Conservation (phyloP, 2,888 invertebrate genomes). For the Phalera bucephala region DNA sequence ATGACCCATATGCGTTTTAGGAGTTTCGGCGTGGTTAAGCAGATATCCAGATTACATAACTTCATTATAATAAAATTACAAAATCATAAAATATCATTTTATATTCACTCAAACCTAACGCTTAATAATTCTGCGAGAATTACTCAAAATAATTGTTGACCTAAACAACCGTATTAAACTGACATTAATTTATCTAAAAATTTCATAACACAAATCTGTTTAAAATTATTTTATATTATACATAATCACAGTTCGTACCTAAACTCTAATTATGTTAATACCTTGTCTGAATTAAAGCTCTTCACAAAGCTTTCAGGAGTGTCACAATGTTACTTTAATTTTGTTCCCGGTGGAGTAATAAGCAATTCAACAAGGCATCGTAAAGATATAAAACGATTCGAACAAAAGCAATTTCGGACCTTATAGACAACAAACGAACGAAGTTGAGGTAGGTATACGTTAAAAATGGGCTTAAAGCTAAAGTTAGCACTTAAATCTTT, state of each 20-base stretch:
- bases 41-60: no score
- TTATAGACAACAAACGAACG: conserved; percentile 1
- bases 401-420: conserved; percentile 7
- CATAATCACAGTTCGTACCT: conserved; percentile 31
- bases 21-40: no score
- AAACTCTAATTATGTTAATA: conserved; percentile 38
- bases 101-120: no score
- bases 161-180: neutral
- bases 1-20: no score
- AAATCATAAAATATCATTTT: no score
- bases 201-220: conserved; percentile 2
- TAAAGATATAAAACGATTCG: conserved; percentile 9
- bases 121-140: no score
- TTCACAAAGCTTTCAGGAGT: conserved; percentile 36
- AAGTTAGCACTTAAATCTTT: neutral
- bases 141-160: no score
- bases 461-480: neutral
- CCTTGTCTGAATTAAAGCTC: conserved; percentile 33
- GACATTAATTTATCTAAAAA: neutral
- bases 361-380: conserved; percentile 13
- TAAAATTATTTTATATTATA: conserved; percentile 6
- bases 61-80: no score
- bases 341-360: conserved; percentile 33
- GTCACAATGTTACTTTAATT: conserved; percentile 39
- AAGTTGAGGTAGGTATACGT: neutral